Conservation (phyloP, 2,888 invertebrate species). For the Ypsolopha scabrella region DNA sequence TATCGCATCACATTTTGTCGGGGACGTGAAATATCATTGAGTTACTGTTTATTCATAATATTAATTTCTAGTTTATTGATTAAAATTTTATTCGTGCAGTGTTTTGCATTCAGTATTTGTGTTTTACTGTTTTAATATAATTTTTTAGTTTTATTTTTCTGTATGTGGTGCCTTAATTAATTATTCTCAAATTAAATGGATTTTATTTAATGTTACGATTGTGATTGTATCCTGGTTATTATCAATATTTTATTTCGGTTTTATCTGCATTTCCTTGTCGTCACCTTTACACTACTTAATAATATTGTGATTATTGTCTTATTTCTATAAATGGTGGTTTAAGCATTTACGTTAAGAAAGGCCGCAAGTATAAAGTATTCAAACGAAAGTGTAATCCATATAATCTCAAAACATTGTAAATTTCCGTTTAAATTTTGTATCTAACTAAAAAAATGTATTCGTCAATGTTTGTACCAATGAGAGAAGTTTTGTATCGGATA, state of each 20-base stretch:
- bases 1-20: conserved; percentile 32
- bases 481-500: conserved; percentile 29
- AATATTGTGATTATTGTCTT: conserved; percentile 2
- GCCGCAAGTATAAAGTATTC: background rate
- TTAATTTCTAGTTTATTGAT: conserved; percentile 16
- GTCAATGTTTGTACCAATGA: conserved; percentile 36
- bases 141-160: conserved; percentile 34
- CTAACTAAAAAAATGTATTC: conserved; percentile 25
- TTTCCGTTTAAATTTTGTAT: conserved; percentile 30
- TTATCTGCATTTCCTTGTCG: background rate
- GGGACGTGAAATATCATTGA: conserved; percentile 1
- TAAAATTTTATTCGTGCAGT: conserved; percentile 28
- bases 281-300: background rate
- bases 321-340: background rate
- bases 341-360: background rate
- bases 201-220: conserved; percentile 25
- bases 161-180: conserved; percentile 61
- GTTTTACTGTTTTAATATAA: conserved; percentile 35
- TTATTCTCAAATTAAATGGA: conserved; percentile 24
- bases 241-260: conserved; percentile 17
- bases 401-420: conserved; percentile 36
- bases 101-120: conserved; percentile 53
- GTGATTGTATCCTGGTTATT: conserved; percentile 21
- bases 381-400: conserved; percentile 6
- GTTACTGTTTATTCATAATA: conserved; percentile 20